These are phyloP conservation scores for Gallirallus australis DNA, from an alignment of 2,797 vertebrate genomes.

Conservation along the genomic window DNA sequence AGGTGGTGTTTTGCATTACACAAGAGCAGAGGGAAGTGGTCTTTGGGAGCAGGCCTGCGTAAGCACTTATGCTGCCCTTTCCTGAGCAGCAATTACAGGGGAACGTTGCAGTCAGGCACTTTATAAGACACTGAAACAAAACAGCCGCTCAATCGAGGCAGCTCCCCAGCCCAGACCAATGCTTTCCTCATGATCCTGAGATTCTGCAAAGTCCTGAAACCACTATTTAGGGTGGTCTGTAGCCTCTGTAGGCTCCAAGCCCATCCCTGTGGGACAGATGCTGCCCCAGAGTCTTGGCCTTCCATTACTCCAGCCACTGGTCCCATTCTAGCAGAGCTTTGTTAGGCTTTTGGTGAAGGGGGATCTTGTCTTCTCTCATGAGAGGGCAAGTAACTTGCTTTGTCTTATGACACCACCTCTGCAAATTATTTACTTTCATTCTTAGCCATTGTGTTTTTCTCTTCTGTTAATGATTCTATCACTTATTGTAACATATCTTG, in stretches of 20 bases:
- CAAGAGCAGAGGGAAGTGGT: neutral
- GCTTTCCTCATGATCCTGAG: neutral
- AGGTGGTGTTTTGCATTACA: accelerated
- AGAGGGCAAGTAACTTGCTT: neutral
- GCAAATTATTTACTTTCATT: neutral
- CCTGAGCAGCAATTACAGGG: neutral
- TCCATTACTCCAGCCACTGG: neutral
- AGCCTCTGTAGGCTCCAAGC: neutral
- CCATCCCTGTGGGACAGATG: neutral
- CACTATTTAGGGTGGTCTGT: neutral
- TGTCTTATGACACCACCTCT: neutral
- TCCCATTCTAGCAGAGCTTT: neutral
- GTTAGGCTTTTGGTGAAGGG: neutral
- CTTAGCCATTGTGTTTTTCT: neutral
- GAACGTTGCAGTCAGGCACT: neutral
- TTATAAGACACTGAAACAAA: neutral
- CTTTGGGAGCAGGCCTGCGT: accelerated
- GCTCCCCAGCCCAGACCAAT: neutral
- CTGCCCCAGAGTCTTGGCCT: neutral
- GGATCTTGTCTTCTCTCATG: neutral
- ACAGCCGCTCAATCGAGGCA: neutral
- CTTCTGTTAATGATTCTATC: neutral
- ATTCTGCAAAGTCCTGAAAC: neutral
- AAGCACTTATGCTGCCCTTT: neutral
- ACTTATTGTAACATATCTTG: neutral